These are phyloP conservation scores for Acridotheres tristis DNA, from an alignment of 2,797 vertebrate genomes.

Conservation along the genomic window DNA sequence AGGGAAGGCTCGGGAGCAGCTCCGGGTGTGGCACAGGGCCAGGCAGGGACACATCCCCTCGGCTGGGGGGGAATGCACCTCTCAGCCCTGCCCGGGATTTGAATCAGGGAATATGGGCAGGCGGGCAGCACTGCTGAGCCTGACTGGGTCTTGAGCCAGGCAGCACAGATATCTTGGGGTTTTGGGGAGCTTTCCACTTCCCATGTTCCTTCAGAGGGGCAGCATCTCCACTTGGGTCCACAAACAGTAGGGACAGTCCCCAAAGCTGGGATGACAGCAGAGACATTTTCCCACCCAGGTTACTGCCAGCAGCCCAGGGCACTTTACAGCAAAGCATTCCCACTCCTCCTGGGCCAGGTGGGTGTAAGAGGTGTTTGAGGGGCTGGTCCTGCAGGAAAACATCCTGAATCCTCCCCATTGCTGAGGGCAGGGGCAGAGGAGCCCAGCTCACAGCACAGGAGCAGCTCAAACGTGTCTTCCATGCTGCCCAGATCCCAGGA, in stretches of 20 bases:
- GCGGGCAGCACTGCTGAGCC: background rate
- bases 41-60: rapidly evolving
- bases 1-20: background rate
- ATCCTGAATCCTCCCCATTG: background rate
- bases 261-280: background rate
- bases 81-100: background rate
- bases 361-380: background rate
- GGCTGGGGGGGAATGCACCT: background rate
- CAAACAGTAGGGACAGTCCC: background rate
- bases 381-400: background rate
- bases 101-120: background rate
- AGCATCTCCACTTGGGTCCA: background rate
- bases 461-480: background rate
- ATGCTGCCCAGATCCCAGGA: background rate
- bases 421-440: background rate
- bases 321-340: background rate
- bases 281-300: background rate
- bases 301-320: background rate
- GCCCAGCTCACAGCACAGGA: background rate
- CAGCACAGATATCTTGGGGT: rapidly evolving
- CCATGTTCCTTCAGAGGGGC: background rate
- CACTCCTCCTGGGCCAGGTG: rapidly evolving
- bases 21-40: background rate
- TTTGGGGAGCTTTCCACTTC: background rate
- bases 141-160: background rate